Conservation (phyloP, 2,113 vertebrate genomes). For the Coryphaenoides rupestris region DNA sequence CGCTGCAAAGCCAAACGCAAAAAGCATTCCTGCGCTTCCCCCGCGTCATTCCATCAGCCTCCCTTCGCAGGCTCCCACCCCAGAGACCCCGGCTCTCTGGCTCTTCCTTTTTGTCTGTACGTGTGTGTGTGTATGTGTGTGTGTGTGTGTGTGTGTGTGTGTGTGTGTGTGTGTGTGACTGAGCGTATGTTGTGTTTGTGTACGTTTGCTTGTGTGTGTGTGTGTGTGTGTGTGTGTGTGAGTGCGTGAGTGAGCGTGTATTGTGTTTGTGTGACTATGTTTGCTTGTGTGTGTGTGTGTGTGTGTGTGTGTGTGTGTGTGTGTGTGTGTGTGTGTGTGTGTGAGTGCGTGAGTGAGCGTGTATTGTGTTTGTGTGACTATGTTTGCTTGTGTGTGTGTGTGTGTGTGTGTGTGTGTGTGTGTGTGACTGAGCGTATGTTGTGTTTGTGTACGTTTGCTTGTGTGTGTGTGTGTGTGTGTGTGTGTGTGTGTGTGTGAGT, state of each 20-base stretch:
- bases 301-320: constrained; percentile 4
- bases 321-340: not conserved
- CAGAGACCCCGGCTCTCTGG: not conserved
- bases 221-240: not conserved
- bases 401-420: too few relatives aligned
- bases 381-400: too few relatives aligned
- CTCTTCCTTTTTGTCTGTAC: constrained; percentile 1
- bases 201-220: not conserved
- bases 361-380: too few relatives aligned
- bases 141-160: not conserved
- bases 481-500: constrained; percentile 6
- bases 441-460: too few relatives aligned
- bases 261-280: not conserved
- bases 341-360: too few relatives aligned
- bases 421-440: too few relatives aligned
- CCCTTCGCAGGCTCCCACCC: not conserved
- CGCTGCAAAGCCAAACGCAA: constrained; percentile 28
- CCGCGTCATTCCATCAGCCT: constrained; percentile 3
- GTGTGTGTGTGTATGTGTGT: constrained; percentile 15
- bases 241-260: not conserved
- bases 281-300: too few relatives aligned
- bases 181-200: constrained; percentile 1
- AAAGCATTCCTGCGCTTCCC: constrained; percentile 32
- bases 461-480: too few relatives aligned
- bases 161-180: not conserved